Conservation (phyloP, 35 echinoderm and acorn worm species). For the Apostichopus parvimensis region DNA sequence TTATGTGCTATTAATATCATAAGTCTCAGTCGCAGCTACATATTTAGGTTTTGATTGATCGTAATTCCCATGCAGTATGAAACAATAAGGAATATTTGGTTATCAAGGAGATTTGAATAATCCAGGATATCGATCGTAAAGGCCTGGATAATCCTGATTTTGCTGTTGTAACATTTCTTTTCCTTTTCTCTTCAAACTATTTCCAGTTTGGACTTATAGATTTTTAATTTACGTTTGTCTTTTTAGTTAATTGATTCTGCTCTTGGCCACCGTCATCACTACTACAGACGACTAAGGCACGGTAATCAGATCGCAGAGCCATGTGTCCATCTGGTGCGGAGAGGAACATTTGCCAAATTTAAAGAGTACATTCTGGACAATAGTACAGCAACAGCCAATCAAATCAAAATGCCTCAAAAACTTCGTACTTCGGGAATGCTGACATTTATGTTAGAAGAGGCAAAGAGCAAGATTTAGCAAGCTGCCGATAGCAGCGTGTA, state of each 20-base stretch:
- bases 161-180: neutral
- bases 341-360: neutral
- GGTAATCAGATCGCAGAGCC: slow-evolving; percentile 9
- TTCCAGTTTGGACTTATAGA: too few species aligned
- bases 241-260: slow-evolving; percentile 9
- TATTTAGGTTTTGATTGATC: too few species aligned
- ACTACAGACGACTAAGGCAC: slow-evolving; percentile 14
- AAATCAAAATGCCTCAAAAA: slow-evolving; percentile 41
- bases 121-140: too few species aligned
- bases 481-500: too few species aligned
- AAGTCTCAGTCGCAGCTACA: too few species aligned
- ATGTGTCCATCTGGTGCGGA: neutral
- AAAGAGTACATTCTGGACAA: slow-evolving; percentile 30
- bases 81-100: too few species aligned
- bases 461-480: neutral
- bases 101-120: too few species aligned
- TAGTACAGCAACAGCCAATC: slow-evolving; percentile 23
- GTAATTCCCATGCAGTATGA: too few species aligned
- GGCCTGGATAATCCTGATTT: too few species aligned
- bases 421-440: slow-evolving; percentile 22
- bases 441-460: slow-evolving; percentile 17
- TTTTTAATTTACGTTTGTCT: neutral
- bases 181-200: too few species aligned
- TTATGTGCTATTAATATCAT: too few species aligned
- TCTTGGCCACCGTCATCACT: slow-evolving; percentile 4